phyloP scores from a whole-genome alignment of 2,888 invertebrate species.

The Chorisops tibialis region DNA sequence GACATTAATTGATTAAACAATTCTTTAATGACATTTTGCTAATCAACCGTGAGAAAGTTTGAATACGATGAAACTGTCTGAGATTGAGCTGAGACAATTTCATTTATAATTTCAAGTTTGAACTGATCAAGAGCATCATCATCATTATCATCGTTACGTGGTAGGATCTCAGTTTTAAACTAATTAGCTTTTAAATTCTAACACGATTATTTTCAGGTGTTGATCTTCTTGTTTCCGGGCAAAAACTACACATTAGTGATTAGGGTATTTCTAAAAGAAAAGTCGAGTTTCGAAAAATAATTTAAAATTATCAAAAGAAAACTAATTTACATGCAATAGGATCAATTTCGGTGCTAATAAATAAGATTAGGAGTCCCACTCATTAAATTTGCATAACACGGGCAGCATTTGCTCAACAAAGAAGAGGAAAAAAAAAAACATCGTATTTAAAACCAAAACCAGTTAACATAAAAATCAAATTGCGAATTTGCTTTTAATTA shows the following conservation, averaged over 20 bases:
- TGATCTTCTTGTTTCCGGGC: no score
- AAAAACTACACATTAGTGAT: no score
- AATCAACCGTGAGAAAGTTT: conserved; percentile 7
- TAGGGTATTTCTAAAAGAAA: no score
- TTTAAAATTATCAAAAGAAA: conserved; percentile 16
- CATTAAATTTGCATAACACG: conserved; percentile 8
- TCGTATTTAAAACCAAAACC: no score
- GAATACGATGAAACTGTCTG: background rate
- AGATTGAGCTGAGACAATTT: background rate
- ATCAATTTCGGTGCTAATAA: conserved; percentile 15
- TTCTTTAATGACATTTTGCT: background rate
- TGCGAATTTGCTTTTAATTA: no score
- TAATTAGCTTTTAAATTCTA: no score
- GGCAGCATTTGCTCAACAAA: background rate
- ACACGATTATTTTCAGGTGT: no score
- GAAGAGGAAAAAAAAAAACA: no score
- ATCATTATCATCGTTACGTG: no score
- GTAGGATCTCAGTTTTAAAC: no score
- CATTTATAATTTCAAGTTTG: background rate
- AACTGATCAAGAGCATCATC: no score
- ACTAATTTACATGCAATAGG: conserved; percentile 4
- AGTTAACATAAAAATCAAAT: no score
- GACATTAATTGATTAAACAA: conserved; percentile 5
- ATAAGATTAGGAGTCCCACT: conserved; percentile 17
- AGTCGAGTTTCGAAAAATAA: conserved; percentile 3